Conservation (phyloP, 2,113 vertebrate species). For the Ammodytes marinus region DNA sequence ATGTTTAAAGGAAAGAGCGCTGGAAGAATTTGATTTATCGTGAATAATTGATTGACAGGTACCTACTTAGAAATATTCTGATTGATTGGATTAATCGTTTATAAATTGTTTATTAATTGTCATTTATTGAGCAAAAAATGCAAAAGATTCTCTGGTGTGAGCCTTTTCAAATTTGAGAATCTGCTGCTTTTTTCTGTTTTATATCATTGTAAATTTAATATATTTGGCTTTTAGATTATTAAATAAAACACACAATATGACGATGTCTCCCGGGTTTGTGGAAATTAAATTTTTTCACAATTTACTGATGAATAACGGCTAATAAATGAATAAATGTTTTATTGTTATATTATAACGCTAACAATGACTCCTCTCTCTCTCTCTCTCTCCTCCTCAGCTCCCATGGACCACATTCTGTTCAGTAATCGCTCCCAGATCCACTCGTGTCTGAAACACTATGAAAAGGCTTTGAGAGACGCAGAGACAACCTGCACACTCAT, state of each 20-base stretch:
- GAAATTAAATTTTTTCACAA: too few species aligned
- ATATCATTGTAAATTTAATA: neutral
- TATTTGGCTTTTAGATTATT: neutral
- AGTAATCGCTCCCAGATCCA: slow-evolving; percentile 94
- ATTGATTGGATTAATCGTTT: neutral
- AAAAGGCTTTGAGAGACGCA: slow-evolving; percentile 88
- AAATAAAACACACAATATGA: too few species aligned
- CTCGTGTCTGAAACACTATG: slow-evolving; percentile 89
- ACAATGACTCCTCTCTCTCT: neutral
- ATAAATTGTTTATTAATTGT: too few species aligned
- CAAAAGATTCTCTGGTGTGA: neutral
- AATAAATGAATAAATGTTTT: too few species aligned
- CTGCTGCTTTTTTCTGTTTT: neutral
- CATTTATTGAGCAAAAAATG: neutral
- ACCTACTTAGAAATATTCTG: neutral
- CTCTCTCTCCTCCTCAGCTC: slow-evolving; percentile 81
- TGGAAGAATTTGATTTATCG: too few species aligned
- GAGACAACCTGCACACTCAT: slow-evolving; percentile 90
- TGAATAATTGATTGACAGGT: neutral
- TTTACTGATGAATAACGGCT: too few species aligned
- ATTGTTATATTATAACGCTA: too few species aligned
- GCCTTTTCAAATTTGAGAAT: neutral
- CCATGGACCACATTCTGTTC: slow-evolving; percentile 91
- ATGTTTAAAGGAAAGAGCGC: neutral
- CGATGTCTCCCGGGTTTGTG: neutral